Base-by-base conservation (phyloP, 1,140 invertebrate species). In the Cyphomyrmex costatus region DNA sequence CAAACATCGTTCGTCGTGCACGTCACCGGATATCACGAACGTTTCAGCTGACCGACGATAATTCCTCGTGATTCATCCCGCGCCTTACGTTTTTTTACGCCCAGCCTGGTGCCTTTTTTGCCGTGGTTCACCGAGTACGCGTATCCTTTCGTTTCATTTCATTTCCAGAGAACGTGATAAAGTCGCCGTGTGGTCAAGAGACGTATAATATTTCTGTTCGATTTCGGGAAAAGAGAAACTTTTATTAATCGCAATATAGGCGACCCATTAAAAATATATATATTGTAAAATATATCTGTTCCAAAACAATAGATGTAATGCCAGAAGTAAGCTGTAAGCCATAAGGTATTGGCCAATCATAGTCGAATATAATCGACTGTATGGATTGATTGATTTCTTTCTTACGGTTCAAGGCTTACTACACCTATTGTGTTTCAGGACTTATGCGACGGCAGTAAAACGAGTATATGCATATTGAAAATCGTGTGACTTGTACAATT, bases 61-160 rank as follows among this genome's bases (percentile, higher is more conserved):
- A 33, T 65, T 16, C 27, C 42, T 51, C 58, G 36, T 78, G 36
- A 78, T 49, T 78, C 77, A 53, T 53, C 46, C 14, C n/a, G 5
- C 14, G 30, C 16, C 66, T 49, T 21, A 4, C 30, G 63, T 36
- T 74, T 10, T 14, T 58, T 14, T 10, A 19, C 30, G 21, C 21
- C 36, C 21, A 14, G 7, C 21, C 24, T 27, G 36, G 42, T 70
- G 42, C 19, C 27, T 53, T 19, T n/a, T 30, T 8, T 8, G 63
- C 63, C 63, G 49, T 21, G 36, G 36, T 49, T 70, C 66, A 27
- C 21, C 36, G 21, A 24, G 36, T 21, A 19, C 36, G 68, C 16
- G 46, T n/a, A 2, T 8, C 16, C 46, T 49, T 49, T 30, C 61
- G 27, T 30, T 14, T 24, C n/a, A 19, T 27, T 2, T 19, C 70